phyloP scores from a whole-genome alignment of 2,888 invertebrate species.

The Hypsopygia costalis region DNA sequence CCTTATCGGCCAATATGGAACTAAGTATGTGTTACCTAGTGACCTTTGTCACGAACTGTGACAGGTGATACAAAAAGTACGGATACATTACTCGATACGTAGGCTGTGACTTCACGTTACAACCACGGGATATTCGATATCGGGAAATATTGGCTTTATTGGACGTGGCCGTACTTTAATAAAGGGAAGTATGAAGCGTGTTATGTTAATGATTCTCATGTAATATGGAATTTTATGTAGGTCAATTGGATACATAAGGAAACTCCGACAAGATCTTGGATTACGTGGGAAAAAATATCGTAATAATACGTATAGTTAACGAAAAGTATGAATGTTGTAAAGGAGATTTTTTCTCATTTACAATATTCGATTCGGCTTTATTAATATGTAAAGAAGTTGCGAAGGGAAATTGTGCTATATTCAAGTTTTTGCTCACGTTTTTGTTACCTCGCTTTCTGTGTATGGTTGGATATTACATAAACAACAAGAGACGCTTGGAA shows the following conservation, averaged over 20 bases:
- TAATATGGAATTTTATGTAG: slow-evolving; percentile 1
- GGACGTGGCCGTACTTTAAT: slow-evolving; percentile 4
- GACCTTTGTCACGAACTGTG: slow-evolving; percentile 39
- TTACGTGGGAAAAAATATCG: no score
- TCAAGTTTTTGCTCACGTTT: no score
- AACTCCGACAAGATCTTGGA: not conserved
- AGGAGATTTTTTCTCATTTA: no score
- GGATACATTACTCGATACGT: slow-evolving; percentile 23
- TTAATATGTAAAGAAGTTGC: no score
- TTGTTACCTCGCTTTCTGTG: no score
- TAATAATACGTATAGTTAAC: no score
- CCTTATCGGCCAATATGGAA: slow-evolving; percentile 20
- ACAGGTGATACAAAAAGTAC: slow-evolving; percentile 25
- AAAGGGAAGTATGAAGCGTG: slow-evolving; percentile 5
- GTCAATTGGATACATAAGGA: not conserved
- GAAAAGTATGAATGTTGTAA: no score
- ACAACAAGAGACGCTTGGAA: no score
- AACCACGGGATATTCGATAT: slow-evolving; percentile 1
- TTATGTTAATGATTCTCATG: slow-evolving; percentile 7
- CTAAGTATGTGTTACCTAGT: slow-evolving; percentile 27
- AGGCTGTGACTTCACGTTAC: slow-evolving; percentile 2
- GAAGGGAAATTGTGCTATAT: no score
- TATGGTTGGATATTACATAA: no score
- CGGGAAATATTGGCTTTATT: slow-evolving; percentile 5
- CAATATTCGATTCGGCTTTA: no score